Conservation (phyloP, 2,888 invertebrate species). For the Cyaniris semiargus region DNA sequence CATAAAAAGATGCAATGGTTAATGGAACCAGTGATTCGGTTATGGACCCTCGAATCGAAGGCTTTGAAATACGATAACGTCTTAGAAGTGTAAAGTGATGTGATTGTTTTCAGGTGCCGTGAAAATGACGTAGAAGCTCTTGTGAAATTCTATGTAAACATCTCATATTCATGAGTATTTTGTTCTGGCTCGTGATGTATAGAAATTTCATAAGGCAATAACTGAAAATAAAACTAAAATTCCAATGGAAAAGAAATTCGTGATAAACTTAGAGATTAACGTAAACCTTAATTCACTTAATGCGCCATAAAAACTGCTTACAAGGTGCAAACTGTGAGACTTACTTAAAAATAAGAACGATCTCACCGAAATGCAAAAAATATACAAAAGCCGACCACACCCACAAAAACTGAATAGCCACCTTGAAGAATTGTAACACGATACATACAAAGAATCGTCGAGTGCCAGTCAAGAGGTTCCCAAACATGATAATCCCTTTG, state of each 20-base stretch:
- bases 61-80: conserved; percentile 44
- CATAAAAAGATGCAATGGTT: conserved; percentile 74
- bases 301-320: conserved; percentile 31
- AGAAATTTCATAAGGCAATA: too few species aligned
- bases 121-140: background rate
- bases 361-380: conserved; percentile 38
- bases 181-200: too few species aligned
- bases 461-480: conserved; percentile 77
- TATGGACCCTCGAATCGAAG: conserved; percentile 52
- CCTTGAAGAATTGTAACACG: conserved; percentile 68
- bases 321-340: conserved; percentile 44
- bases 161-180: background rate
- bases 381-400: conserved; percentile 38
- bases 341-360: conserved; percentile 37
- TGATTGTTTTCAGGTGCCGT: conserved; percentile 35
- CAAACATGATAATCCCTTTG: conserved; percentile 79
- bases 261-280: background rate
- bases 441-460: conserved; percentile 66
- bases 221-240: background rate
- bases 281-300: conserved; percentile 33
- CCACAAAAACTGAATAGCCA: conserved; percentile 64
- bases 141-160: too few species aligned
- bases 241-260: background rate
- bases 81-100: conserved; percentile 16
- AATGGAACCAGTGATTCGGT: conserved; percentile 58